phyloP scores from a whole-genome alignment of 2,888 invertebrate species.

The Molanna angustata region DNA sequence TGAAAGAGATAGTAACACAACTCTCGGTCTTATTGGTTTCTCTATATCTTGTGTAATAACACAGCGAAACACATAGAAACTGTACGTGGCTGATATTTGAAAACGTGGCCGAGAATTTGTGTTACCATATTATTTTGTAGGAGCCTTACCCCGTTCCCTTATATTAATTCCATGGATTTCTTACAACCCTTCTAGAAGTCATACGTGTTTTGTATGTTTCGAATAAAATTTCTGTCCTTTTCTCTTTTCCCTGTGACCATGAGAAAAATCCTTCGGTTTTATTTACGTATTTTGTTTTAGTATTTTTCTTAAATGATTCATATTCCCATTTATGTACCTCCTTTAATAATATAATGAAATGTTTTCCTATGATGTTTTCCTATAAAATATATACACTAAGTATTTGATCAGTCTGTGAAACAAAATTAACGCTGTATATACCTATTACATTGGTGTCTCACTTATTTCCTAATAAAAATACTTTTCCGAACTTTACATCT shows the following conservation, averaged over 20 bases:
- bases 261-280: too few relatives aligned
- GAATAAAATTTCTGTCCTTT: conserved; percentile 6
- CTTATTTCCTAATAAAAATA: too few relatives aligned
- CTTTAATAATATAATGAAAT: too few relatives aligned
- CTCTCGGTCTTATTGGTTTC: conserved; percentile 30
- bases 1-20: conserved; percentile 22
- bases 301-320: too few relatives aligned
- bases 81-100: conserved; percentile 34
- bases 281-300: too few relatives aligned
- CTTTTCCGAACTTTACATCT: too few relatives aligned
- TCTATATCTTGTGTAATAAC: conserved; percentile 33
- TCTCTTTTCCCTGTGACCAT: neutral
- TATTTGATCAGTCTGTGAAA: too few relatives aligned
- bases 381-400: too few relatives aligned
- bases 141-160: conserved; percentile 17
- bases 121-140: conserved; percentile 31
- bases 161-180: conserved; percentile 18
- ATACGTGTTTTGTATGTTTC: conserved; percentile 12
- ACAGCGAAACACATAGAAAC: conserved; percentile 31
- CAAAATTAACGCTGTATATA: too few relatives aligned
- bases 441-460: too few relatives aligned
- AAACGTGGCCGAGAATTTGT: conserved; percentile 34
- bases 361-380: too few relatives aligned
- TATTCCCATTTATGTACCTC: too few relatives aligned
- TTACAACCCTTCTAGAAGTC: conserved; percentile 7